Evolutionary conservation across 1,140 invertebrate species (phyloP).

Genomic region (Nymphalis io): DNA sequence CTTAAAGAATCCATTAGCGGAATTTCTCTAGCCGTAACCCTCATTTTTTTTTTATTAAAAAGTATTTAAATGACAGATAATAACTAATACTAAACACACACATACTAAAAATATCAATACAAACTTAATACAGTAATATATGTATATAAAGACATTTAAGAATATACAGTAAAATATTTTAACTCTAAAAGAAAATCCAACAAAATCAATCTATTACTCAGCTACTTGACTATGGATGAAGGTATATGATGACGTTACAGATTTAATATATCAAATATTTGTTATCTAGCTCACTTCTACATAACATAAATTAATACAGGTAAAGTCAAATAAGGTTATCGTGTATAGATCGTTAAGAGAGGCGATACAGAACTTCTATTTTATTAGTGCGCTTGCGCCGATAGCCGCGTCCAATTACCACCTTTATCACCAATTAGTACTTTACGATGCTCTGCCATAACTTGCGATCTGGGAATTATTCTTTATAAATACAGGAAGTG

Average conservation of each 20-base stretch:
- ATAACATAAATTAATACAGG: not conserved
- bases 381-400: conserved; percentile 60
- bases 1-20: too few species aligned
- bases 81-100: too few species aligned
- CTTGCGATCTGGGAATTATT: conserved; percentile 35
- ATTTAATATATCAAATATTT: not conserved
- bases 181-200: too few species aligned
- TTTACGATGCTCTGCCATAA: conserved; percentile 63
- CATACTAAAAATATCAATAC: too few species aligned
- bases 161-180: too few species aligned
- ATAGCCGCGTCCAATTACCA: conserved; percentile 70
- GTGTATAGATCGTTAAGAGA: conserved; percentile 52
- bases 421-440: conserved; percentile 74
- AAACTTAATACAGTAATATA: too few species aligned
- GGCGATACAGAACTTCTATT: conserved; percentile 52
- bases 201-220: too few species aligned
- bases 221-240: too few species aligned
- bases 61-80: too few species aligned
- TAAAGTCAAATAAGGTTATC: conserved; percentile 39
- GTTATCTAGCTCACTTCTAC: not conserved
- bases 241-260: not conserved
- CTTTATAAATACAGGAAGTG: conserved; percentile 15
- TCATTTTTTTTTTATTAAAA: too few species aligned
- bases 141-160: too few species aligned
- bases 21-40: too few species aligned